Conservation (phyloP, 2,797 vertebrate genomes). For the Pachyuromys duprasi region DNA sequence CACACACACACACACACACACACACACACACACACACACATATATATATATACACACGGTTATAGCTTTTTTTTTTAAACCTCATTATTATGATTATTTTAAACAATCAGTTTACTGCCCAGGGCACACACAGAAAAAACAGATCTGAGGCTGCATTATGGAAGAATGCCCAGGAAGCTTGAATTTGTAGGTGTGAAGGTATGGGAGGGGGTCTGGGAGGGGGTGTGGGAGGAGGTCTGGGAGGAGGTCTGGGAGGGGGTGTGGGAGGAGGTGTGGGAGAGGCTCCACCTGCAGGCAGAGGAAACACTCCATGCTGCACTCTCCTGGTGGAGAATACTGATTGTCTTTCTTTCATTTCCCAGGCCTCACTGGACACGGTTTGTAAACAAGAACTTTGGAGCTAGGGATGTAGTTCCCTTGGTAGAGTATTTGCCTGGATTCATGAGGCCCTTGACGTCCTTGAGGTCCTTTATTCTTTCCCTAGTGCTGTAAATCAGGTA, state of each 20-base stretch:
- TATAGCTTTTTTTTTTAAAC: slow-evolving; percentile 63
- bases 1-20: too few species aligned
- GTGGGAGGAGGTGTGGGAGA: too few species aligned
- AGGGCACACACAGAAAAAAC: not conserved
- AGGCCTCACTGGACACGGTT: not conserved
- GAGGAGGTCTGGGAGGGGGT: too few species aligned
- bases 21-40: too few species aligned
- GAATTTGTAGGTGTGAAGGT: not conserved
- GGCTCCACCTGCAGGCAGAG: not conserved
- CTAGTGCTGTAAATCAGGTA: not conserved
- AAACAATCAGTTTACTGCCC: slow-evolving; percentile 68
- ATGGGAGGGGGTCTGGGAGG: too few species aligned
- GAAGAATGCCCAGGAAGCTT: not conserved
- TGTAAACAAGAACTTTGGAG: not conserved
- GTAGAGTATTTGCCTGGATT: not conserved
- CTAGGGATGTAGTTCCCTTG: not conserved
- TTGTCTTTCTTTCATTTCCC: not conserved
- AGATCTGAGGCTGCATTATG: slow-evolving; percentile 48
- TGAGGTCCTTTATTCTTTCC: not conserved
- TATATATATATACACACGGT: not conserved
- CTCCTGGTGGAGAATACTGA: not conserved
- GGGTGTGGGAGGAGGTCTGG: too few species aligned
- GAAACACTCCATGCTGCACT: not conserved
- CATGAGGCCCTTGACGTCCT: not conserved
- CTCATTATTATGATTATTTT: slow-evolving; percentile 69